Percentiles rank a stretch among this genome's conserved stretches.
phyloP scores from a whole-genome alignment of 2,888 invertebrate species.

The Papilio demoleus region DNA sequence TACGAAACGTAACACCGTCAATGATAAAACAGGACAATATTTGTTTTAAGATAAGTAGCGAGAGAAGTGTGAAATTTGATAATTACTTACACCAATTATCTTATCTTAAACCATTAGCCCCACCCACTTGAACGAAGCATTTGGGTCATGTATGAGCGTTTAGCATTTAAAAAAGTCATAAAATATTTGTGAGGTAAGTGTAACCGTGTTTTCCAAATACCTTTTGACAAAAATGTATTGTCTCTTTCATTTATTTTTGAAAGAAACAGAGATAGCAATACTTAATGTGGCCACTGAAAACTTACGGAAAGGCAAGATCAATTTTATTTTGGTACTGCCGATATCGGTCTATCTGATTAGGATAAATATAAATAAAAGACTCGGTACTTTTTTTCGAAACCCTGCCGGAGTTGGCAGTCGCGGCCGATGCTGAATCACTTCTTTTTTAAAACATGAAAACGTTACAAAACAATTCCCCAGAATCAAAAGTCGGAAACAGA shows the following conservation, averaged over 20 bases:
- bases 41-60: constrained; percentile 73
- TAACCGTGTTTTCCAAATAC: not conserved
- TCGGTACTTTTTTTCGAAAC: not conserved
- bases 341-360: not conserved
- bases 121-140: constrained; percentile 60
- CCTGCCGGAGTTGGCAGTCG: constrained; percentile 18
- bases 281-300: not conserved
- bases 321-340: not conserved
- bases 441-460: constrained; percentile 30
- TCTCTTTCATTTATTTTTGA: not conserved
- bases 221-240: not conserved
- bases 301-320: not conserved
- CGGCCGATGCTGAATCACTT: constrained; percentile 22
- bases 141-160: constrained; percentile 51
- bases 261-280: not conserved
- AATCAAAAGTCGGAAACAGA: constrained; percentile 20
- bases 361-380: not conserved
- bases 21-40: constrained; percentile 70
- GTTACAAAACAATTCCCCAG: constrained; percentile 20
- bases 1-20: constrained; percentile 67
- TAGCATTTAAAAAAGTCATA: constrained; percentile 9
- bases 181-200: not conserved
- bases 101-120: constrained; percentile 72
- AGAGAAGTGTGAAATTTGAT: constrained; percentile 76
- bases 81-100: constrained; percentile 74